These are phyloP conservation scores for Parauchenoglanis punctatus DNA, from an alignment of 2,797 vertebrate species.

Conservation along the genomic window DNA sequence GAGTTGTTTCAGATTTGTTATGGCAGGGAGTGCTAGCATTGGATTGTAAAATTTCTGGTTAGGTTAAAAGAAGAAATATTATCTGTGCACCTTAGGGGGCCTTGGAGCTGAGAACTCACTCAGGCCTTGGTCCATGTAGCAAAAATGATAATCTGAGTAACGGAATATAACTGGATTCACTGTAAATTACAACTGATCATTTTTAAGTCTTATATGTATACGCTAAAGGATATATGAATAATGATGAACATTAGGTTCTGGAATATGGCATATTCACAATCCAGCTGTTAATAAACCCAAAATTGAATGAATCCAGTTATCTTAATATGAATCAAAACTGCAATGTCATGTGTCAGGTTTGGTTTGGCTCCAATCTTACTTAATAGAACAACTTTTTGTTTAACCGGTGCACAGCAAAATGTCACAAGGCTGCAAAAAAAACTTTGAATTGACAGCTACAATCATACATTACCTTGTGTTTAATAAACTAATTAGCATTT, in stretches of 20 bases:
- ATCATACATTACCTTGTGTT: neutral
- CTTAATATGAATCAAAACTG: neutral
- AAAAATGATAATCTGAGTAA: constrained; percentile 10
- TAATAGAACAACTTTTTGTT: neutral
- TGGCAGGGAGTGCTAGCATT: neutral
- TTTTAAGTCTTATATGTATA: neutral
- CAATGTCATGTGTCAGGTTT: neutral
- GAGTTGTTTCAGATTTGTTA: constrained; percentile 12
- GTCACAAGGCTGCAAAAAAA: neutral
- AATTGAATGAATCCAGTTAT: neutral
- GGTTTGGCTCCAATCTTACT: neutral
- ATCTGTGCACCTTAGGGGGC: neutral
- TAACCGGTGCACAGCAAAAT: neutral
- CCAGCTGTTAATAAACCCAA: neutral
- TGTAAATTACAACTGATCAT: neutral
- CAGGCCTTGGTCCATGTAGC: neutral
- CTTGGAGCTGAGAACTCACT: neutral
- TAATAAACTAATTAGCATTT: neutral
- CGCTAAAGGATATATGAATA: neutral
- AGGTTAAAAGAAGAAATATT: neutral
- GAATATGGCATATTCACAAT: no score
- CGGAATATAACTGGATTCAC: neutral
- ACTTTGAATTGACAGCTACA: neutral
- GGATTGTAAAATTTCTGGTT: neutral
- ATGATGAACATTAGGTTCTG: neutral